Evolutionary conservation across 1,140 invertebrate species (phyloP).

Genomic region (Penaeus japonicus): DNA sequence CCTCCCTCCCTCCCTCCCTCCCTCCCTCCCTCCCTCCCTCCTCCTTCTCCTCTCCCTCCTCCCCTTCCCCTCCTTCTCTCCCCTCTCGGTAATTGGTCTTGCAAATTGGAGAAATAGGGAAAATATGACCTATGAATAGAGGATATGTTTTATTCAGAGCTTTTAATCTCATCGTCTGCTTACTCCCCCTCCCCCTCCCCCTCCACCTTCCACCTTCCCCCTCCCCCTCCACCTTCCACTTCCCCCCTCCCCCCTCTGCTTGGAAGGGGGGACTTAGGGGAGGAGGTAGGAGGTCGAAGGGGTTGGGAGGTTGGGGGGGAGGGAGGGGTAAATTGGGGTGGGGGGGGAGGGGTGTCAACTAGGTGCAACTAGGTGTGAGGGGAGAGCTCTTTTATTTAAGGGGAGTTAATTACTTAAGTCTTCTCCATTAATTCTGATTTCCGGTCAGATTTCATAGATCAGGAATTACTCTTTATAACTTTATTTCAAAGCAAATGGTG

Average conservation of each 20-base stretch:
- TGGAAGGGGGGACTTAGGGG: background rate
- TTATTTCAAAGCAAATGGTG: too few species aligned
- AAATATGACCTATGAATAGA: conserved; percentile 48
- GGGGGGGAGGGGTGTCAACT: background rate
- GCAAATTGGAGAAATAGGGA: conserved; percentile 54
- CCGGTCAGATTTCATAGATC: too few species aligned
- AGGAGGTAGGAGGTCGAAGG: background rate
- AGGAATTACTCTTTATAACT: too few species aligned
- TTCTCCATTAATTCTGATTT: too few species aligned
- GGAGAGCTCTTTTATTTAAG: background rate
- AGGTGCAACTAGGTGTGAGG: background rate
- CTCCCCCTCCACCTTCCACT: too few species aligned
- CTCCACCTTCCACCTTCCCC: too few species aligned
- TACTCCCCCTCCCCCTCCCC: too few species aligned
- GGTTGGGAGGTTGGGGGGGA: background rate
- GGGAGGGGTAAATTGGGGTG: background rate
- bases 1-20: background rate
- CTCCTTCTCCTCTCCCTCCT: background rate
- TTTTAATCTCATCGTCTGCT: conserved; percentile 29
- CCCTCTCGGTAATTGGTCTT: conserved; percentile 39
- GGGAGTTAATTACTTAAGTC: too few species aligned
- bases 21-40: background rate
- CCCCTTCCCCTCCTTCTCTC: background rate
- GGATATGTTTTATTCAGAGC: conserved; percentile 43
- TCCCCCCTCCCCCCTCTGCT: too few species aligned